Base-by-base conservation (phyloP, 92 coral and sea anemone species). In the Diadumene lineata region DNA sequence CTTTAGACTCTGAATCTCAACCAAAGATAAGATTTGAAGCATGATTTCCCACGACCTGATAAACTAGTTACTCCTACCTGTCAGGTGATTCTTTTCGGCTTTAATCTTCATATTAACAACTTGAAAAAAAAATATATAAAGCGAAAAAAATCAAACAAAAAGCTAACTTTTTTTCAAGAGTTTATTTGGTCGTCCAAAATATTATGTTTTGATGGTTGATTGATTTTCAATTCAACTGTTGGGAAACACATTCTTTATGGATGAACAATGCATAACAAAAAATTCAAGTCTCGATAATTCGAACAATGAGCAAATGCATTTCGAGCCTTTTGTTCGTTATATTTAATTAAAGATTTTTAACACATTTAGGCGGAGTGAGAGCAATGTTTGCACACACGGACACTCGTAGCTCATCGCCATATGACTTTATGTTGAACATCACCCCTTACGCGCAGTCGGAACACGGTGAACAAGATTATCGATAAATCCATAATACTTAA, bases 401-500 rank as follows among this genome's bases (percentile, higher is more conserved):
- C 24, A 33, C 48, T 72, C 50, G 34, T 13, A 72, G 24, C 34
- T 19, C 19, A 2, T 32, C 1, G n/a, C 31, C 77, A 72, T 62
- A 53, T 72, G 77, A 21, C 4, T 16, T 62, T 62, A 28, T 43
- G 68, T 43, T 57, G 55, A 51, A 56, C 77, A 48, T 56, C 66
- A 72, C 31, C 57, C n/a, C 51, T 13, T 19, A 44, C 28, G 26
- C 56, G 56, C 77, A 33, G 4, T 13, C 55, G 56, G 55, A 72
- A 32, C n/a, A 72, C 66, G 22, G 11, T 21, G 66, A 72, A 72
- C 76, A 55, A 72, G 77, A 72, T 72, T 72, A 72, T 15, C 30
- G 77, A 55, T 72, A 72, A 72, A 72, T 24, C 77, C 48, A 72
- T 72, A 72, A 72, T 27, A 56, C 67, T 66, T 56, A 33, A 51